phyloP scores from a whole-genome alignment of 2,888 invertebrate species.

The Drosophila pseudotakahashii region DNA sequence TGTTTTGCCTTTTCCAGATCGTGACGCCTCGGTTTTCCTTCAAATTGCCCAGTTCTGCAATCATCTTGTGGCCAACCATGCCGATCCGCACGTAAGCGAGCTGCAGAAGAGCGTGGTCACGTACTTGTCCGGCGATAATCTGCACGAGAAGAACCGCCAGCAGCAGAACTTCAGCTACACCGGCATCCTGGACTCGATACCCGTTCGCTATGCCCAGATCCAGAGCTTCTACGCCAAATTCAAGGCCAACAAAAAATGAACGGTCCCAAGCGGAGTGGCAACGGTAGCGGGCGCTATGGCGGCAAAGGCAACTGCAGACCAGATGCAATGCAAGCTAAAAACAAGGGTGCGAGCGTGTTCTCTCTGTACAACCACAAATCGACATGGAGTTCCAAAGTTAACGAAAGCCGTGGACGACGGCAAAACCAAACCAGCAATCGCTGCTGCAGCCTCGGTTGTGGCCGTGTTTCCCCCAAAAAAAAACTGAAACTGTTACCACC shows the following conservation, averaged over 20 bases:
- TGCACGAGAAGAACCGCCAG: conserved; percentile 83
- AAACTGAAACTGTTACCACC: conserved; percentile 39
- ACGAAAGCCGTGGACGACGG: conserved; percentile 62
- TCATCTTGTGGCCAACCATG: conserved; percentile 84
- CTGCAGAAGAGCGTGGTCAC: conserved; percentile 88
- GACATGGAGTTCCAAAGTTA: conserved; percentile 74
- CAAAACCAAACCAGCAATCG: conserved; percentile 49
- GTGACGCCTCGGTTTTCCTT: conserved; percentile 83
- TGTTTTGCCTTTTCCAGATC: conserved; percentile 69
- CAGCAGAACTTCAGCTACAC: conserved; percentile 88
- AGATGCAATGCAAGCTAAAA: conserved; percentile 63
- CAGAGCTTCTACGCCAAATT: conserved; percentile 93
- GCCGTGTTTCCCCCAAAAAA: conserved; percentile 34
- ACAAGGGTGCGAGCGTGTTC: conserved; percentile 69
- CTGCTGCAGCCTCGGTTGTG: conserved; percentile 46
- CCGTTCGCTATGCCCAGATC: conserved; percentile 92
- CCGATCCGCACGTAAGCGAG: conserved; percentile 84
- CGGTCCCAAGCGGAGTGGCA: conserved; percentile 43
- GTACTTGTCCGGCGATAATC: conserved; percentile 88
- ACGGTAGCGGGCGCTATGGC: conserved; percentile 62
- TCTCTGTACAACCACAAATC: conserved; percentile 67
- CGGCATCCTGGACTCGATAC: conserved; percentile 91
- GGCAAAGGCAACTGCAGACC: conserved; percentile 71
- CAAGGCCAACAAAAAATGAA: conserved; percentile 87
- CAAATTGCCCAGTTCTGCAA: conserved; percentile 84